Evolutionary conservation across 2,797 vertebrate genomes (phyloP), one percentile per base, ranked within the genome.

Genomic region (Trachops cirrhosus): DNA sequence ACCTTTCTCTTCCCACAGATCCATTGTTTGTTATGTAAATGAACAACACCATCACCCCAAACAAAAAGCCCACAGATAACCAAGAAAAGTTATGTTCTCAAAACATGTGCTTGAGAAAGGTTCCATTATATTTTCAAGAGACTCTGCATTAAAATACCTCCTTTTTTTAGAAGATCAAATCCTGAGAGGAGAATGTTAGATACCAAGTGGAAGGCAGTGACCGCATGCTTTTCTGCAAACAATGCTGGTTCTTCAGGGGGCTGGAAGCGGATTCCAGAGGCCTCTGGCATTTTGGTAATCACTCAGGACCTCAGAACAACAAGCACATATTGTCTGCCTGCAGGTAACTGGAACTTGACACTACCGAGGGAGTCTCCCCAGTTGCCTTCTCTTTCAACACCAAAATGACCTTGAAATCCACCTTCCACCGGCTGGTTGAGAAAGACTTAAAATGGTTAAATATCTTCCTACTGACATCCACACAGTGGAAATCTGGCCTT

Each of bases 21-120:
- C 22, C 89, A 50, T 41, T 78, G 16, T 68, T 90, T 86, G 78
- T 89, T 92, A 50, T 32, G 22, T 86, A 87, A 94, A 83, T 48
- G 59, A 95, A 54, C n/a, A 79, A n/a, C 79, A 85, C 2, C 16
- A 24, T 73, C 11, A 19, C 78, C 22, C 41, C 2, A 59, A 89
- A 89, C 22, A 34, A 74, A 73, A 94, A 90, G 9, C 68, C 67
- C 44, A 37, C 22, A 41, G 70, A 85, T 21, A 73, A 62, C 37
- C 57, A 48, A 39, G n/a, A 90, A 73, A 93, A 91, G 73, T n/a
- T n/a, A n/a, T n/a, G n/a, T n/a, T n/a, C n/a, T n/a, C n/a, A n/a
- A n/a, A n/a, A n/a, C 14, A 48, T 29, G 1, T 1, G 2, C n/a
- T 68, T 52, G 22, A 50, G n/a, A 92, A 87, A 71, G 46, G 74